phyloP scores from a whole-genome alignment of 2,797 vertebrate species.

The Rhynchotus rufescens region DNA sequence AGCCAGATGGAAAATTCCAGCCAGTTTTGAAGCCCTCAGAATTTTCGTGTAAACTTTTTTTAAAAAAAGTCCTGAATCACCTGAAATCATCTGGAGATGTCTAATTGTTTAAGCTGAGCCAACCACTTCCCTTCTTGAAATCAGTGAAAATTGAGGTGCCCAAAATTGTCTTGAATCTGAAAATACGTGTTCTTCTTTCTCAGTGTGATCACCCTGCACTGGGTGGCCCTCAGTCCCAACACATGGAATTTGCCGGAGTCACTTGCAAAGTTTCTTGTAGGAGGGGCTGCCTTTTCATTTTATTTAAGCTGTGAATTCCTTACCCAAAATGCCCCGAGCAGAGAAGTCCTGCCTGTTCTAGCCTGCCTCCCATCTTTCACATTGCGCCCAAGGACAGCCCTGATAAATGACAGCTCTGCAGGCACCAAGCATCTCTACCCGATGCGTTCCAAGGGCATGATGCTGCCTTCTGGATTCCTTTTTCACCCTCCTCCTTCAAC shows the following conservation, averaged over 20 bases:
- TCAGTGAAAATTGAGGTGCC: not conserved
- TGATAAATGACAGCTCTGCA: not conserved
- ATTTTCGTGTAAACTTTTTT: not conserved
- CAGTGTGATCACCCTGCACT: not conserved
- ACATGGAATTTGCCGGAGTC: not conserved
- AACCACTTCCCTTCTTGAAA: not conserved
- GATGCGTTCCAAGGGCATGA: slow-evolving; percentile 31
- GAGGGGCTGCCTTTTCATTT: not conserved
- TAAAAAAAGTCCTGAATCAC: fast-evolving
- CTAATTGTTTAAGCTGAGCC: not conserved
- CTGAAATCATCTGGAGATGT: not conserved
- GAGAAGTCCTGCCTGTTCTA: not conserved
- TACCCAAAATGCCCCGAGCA: not conserved
- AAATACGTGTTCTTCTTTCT: not conserved
- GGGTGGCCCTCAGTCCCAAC: not conserved
- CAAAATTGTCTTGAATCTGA: fast-evolving
- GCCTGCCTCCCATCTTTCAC: not conserved
- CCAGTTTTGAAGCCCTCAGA: not conserved
- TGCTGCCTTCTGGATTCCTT: slow-evolving; percentile 14
- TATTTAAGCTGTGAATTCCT: not conserved
- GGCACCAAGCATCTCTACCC: not conserved
- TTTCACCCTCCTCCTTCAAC: not conserved
- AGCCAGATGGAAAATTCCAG: not conserved
- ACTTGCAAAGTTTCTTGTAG: not conserved
- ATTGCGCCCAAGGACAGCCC: not conserved